phyloP scores from a whole-genome alignment of 2,797 vertebrate genomes.

The Vireo griseus region DNA sequence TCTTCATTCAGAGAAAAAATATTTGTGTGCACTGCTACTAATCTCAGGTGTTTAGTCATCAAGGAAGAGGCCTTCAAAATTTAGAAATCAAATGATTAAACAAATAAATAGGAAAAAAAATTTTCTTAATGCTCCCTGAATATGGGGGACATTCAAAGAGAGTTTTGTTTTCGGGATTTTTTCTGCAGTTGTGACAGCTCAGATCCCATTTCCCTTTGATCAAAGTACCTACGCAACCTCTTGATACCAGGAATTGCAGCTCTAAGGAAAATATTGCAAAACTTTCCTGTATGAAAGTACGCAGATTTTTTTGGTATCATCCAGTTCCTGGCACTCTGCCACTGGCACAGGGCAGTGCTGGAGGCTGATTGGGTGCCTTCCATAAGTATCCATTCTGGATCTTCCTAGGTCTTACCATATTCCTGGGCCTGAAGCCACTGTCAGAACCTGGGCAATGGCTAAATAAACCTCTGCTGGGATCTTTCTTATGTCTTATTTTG shows the following conservation, averaged over 20 bases:
- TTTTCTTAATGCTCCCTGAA: not conserved
- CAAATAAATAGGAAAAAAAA: not conserved
- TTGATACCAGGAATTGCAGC: not conserved
- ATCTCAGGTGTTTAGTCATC: not conserved
- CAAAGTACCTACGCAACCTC: not conserved
- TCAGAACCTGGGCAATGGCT: not conserved
- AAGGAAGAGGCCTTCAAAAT: not conserved
- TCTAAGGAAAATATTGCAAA: not conserved
- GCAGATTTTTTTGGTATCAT: not conserved
- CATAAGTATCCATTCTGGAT: not conserved
- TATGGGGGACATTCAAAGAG: not conserved
- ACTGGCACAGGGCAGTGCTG: not conserved
- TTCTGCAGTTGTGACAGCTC: rapidly evolving
- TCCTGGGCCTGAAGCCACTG: not conserved
- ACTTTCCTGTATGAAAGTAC: not conserved
- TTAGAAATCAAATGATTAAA: not conserved
- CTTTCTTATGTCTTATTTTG: not conserved
- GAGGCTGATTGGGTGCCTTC: not conserved
- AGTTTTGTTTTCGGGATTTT: not conserved
- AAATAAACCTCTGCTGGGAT: not conserved
- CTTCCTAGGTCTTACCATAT: not conserved
- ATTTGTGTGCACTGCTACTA: not conserved
- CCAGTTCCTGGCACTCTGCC: not conserved
- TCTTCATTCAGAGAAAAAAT: not conserved
- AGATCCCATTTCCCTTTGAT: not conserved